phyloP scores from a whole-genome alignment of 2,113 vertebrate species.

The Cynopterus brachyotis region DNA sequence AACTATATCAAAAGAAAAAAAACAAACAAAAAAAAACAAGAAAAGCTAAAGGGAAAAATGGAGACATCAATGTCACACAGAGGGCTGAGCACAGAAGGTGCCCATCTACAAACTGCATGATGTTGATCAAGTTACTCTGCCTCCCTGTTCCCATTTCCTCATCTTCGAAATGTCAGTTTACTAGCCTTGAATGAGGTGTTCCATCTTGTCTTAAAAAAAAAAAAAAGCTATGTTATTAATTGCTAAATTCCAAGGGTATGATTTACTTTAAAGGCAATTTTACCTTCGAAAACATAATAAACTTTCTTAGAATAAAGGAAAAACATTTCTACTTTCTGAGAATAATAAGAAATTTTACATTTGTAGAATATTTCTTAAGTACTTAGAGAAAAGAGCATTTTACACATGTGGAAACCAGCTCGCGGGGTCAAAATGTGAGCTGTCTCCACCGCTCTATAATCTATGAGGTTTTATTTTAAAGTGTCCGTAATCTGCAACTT shows the following conservation, averaged over 20 bases:
- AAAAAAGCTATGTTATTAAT: not conserved
- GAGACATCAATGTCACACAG: not conserved
- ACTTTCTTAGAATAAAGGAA: not conserved
- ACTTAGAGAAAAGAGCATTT: not conserved
- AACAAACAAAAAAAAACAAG: not conserved
- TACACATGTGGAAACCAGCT: not conserved
- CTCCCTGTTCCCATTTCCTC: not conserved
- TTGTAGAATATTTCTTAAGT: not conserved
- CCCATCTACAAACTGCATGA: not conserved
- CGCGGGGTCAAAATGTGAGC: not conserved
- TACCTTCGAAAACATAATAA: not conserved
- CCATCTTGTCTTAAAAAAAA: not conserved
- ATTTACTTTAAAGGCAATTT: conserved; percentile 13
- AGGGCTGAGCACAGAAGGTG: not conserved
- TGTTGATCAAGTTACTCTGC: not conserved
- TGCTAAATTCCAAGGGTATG: not conserved
- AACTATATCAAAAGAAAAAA: not conserved
- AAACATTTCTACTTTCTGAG: not conserved
- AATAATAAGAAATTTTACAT: not conserved
- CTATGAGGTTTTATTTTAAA: not conserved
- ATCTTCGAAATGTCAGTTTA: not conserved
- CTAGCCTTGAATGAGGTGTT: not conserved
- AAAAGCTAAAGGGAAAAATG: not conserved
- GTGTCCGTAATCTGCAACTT: not conserved
- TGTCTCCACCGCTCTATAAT: not conserved